phyloP scores from a whole-genome alignment of 2,888 invertebrate species.

The Leucania comma region DNA sequence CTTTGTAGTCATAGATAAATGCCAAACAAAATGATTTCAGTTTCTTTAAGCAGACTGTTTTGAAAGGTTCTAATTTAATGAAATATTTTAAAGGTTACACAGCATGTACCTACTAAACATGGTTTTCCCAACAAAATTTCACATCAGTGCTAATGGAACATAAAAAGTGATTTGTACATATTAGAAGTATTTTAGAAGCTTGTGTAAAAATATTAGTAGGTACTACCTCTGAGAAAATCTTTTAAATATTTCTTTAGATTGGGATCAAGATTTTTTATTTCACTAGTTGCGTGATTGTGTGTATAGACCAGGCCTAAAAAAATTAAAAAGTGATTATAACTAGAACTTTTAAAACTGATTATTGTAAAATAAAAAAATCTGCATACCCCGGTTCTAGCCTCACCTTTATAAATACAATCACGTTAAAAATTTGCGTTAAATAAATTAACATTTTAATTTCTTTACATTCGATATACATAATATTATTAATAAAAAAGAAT shows the following conservation, averaged over 20 bases:
- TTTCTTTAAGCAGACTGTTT: conserved; percentile 54
- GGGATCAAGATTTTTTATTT: conserved; percentile 12
- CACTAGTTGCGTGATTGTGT: conserved; percentile 50
- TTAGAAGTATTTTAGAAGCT: conserved; percentile 25
- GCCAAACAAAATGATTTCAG: conserved; percentile 79
- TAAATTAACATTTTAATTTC: conserved; percentile 19
- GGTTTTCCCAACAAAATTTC: not conserved
- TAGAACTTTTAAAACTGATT: conserved; percentile 34
- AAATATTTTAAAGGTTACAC: conserved; percentile 45
- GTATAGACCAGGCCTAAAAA: conserved; percentile 45
- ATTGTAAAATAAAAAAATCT: conserved; percentile 22
- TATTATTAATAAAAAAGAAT: conserved; percentile 21
- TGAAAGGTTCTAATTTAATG: conserved; percentile 18
- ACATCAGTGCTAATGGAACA: not conserved
- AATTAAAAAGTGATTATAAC: conserved; percentile 45
- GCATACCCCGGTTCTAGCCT: conserved; percentile 12
- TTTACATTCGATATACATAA: conserved; percentile 15
- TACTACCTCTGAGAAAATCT: conserved; percentile 1
- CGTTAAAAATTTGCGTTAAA: conserved; percentile 17
- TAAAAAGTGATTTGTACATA: conserved; percentile 39
- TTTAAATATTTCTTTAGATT: conserved; percentile 43
- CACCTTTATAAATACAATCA: conserved; percentile 50
- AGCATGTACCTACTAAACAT: not conserved
- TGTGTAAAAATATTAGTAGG: not conserved
- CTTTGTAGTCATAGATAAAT: conserved; percentile 87